Conservation (phyloP, 1,140 invertebrate genomes). For the Bombus impatiens region DNA sequence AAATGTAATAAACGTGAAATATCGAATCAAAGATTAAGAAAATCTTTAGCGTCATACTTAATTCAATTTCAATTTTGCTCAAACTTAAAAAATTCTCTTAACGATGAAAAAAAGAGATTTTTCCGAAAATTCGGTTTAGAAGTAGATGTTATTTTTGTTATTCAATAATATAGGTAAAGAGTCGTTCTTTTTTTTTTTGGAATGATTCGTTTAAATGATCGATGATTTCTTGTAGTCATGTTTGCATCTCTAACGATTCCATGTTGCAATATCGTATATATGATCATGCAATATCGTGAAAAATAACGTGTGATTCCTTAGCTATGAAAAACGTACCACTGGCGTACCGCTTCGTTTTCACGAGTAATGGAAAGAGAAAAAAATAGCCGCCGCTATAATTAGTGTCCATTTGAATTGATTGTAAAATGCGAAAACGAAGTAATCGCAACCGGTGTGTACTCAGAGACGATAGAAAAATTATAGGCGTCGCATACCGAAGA, state of each 20-base stretch:
- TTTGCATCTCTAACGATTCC: background rate
- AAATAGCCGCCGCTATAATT: conserved; percentile 42
- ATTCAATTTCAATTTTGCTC: too few relatives aligned
- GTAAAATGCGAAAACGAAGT: conserved; percentile 36
- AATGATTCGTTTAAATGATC: background rate
- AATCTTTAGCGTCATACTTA: too few relatives aligned
- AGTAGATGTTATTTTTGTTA: background rate
- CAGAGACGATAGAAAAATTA: conserved; percentile 22
- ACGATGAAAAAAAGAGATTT: too few relatives aligned
- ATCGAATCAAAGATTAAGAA: too few relatives aligned
- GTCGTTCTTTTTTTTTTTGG: too few relatives aligned
- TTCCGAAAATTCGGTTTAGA: too few relatives aligned
- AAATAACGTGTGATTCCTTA: background rate
- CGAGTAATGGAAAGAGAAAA: too few relatives aligned
- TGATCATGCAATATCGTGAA: background rate
- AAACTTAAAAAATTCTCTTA: too few relatives aligned
- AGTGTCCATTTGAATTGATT: conserved; percentile 62
- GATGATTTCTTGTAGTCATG: background rate
- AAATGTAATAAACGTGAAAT: too few relatives aligned
- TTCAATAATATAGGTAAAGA: background rate
- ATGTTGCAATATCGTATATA: too few relatives aligned
- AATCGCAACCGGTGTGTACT: background rate
- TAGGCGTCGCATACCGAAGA: background rate
- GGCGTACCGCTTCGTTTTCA: background rate
- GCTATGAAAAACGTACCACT: background rate